Evolutionary conservation across 1,140 invertebrate species (phyloP).

Genomic region (Drosophila melanica): DNA sequence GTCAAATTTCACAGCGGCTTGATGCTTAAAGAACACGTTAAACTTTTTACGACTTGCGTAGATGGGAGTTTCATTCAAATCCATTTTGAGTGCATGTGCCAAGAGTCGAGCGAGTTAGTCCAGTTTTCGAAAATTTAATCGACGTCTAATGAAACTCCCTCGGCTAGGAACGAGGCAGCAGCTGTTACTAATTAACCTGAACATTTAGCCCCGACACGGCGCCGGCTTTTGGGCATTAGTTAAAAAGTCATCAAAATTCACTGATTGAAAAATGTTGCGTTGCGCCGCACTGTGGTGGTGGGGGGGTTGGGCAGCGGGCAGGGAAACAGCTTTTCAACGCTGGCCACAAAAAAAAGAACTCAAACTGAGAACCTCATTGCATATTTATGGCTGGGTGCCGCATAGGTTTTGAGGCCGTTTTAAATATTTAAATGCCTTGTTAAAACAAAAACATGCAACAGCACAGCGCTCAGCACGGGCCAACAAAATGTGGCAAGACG

Average conservation of each 20-base stretch:
- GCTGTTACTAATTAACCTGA: conserved; percentile 74
- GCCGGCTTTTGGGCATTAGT: conserved; percentile 51
- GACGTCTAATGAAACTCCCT: conserved; percentile 51
- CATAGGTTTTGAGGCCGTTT: conserved; percentile 59
- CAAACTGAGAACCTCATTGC: conserved; percentile 57
- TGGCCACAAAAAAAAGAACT: conserved; percentile 42
- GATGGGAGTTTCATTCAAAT: conserved; percentile 34
- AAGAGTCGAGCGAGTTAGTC: not conserved
- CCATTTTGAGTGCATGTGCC: not conserved
- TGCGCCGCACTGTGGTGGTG: conserved; percentile 24
- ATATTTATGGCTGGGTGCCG: conserved; percentile 63
- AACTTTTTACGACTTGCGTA: conserved; percentile 75
- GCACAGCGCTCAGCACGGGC: conserved; percentile 2
- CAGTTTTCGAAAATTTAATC: conserved; percentile 23
- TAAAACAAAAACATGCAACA: conserved; percentile 46
- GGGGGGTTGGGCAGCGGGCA: not conserved
- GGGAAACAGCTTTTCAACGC: conserved; percentile 5
- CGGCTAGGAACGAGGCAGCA: conserved; percentile 25
- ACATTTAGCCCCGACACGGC: conserved; percentile 39
- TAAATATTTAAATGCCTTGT: conserved; percentile 75
- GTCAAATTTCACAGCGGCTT: conserved; percentile 35
- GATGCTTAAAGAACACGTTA: conserved; percentile 71
- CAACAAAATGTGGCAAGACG: conserved; percentile 39
- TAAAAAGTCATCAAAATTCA: conserved; percentile 72
- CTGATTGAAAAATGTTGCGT: conserved; percentile 46